Evolutionary conservation across 2,888 invertebrate species (phyloP), one percentile per base, ranked within the genome.

Genomic region (Perizoma affinitatum): DNA sequence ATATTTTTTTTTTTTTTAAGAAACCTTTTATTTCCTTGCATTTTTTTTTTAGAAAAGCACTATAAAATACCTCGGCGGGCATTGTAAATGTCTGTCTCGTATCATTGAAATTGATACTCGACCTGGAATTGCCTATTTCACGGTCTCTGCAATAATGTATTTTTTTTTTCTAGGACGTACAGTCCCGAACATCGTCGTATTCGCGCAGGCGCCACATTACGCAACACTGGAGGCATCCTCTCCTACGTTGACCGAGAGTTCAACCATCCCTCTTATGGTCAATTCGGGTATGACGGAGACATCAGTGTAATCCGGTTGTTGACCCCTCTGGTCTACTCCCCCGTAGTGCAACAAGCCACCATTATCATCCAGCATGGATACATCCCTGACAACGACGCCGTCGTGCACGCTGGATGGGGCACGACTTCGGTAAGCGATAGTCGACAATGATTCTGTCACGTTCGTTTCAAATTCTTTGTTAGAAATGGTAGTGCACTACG

Each of bases 331-430:
- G 0, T 0, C 0, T 65, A 64, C 7, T 68, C 67, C 7, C 42
- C 50, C 0, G 65, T 11, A 0, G 55, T 75, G 7, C 33, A 56
- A 4, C 71, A 63, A 35, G 68, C 47, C 0, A 0, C n/a, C 0
- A 75, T 79, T 41, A 36, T 71, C 6, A 67, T 58, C 36, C 53
- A 72, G 9, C 71, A 71, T 0, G 51, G 63, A 4, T 4, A 42
- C 0, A 35, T 78, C 8, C 65, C 66, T 41, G 63, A 60, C 8
- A 61, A 59, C 43, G 5, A 65, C 11, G 54, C 67, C 0, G 70
- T 72, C 1, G 54, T 63, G 0, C 66, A 71, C 5, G 66, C 68
- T 46, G 75, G 76, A 36, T 76, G 76, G 76, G 76, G 76, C 4
- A 22, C 58, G 0, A 71, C 68, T 10, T 5, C 50, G 11, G 74